Evolutionary conservation across 2,797 vertebrate genomes (phyloP).

Genomic region (Capromys pilorides): DNA sequence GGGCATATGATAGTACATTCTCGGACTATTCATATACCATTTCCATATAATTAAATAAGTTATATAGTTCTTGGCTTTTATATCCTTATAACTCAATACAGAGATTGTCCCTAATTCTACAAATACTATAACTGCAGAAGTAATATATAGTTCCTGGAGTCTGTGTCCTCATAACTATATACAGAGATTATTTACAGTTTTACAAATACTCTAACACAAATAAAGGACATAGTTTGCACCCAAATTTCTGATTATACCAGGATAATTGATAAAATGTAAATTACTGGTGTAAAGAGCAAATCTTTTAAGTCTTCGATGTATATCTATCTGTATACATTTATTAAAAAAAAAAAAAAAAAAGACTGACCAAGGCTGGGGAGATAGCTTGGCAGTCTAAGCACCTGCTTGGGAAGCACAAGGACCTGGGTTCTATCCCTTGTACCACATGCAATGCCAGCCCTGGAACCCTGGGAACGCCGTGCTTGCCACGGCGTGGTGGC

Average conservation of each 20-base stretch:
- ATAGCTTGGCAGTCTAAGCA: no score
- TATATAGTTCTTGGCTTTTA: not conserved
- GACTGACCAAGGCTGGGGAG: no score
- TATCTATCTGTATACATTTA: not conserved
- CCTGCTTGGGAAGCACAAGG: no score
- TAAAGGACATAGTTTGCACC: not conserved
- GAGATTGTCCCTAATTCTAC: not conserved
- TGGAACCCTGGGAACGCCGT: no score
- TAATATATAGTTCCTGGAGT: not conserved
- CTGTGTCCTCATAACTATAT: not conserved
- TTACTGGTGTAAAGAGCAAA: not conserved
- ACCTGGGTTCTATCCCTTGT: no score
- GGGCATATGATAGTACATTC: not conserved
- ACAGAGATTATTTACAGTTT: not conserved
- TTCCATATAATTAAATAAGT: not conserved
- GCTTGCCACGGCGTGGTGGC: no score
- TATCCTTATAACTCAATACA: not conserved
- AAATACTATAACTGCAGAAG: not conserved
- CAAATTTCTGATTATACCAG: not conserved
- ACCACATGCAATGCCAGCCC: no score
- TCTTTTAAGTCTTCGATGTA: not conserved
- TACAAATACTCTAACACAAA: not conserved
- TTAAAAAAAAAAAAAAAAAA: not conserved
- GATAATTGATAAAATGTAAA: slow-evolving; percentile 3
- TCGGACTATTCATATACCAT: not conserved